Conservation (phyloP, 1,140 invertebrate species). For the Dermatophagoides farinae region DNA sequence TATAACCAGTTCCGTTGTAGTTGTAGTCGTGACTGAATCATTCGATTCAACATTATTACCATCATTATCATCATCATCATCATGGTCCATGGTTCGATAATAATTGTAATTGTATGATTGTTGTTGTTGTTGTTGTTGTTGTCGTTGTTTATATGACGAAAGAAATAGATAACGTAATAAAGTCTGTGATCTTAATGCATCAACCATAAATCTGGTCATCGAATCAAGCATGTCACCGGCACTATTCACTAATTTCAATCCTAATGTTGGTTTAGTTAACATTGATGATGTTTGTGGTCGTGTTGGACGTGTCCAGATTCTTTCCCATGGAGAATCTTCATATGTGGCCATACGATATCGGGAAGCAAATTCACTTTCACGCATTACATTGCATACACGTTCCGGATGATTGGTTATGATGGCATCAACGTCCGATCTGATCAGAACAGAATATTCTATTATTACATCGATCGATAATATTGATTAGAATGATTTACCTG, state of each 20-base stretch:
- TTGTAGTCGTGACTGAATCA: background rate
- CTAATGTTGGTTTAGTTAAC: background rate
- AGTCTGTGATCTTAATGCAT: background rate
- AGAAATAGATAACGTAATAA: background rate
- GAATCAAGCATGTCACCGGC: conserved; percentile 9
- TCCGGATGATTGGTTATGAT: conserved; percentile 20
- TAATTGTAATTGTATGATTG: background rate
- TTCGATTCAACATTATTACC: too few species aligned
- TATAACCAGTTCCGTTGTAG: background rate
- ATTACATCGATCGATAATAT: too few species aligned
- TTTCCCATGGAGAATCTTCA: conserved; percentile 17
- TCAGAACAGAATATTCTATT: background rate
- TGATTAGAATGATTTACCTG: conserved; percentile 7
- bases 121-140: background rate
- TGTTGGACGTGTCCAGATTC: background rate
- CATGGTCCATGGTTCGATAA: too few species aligned
- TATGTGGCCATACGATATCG: conserved; percentile 15
- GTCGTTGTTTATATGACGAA: background rate
- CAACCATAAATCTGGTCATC: conserved; percentile 7
- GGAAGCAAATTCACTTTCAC: conserved; percentile 13
- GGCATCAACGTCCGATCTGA: conserved; percentile 17
- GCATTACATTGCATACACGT: conserved; percentile 13
- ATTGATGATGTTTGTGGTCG: background rate
- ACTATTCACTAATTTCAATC: background rate
- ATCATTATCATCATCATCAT: too few species aligned